Base-by-base conservation (phyloP, 2,797 vertebrate genomes). In the Anguilla pacifica region DNA sequence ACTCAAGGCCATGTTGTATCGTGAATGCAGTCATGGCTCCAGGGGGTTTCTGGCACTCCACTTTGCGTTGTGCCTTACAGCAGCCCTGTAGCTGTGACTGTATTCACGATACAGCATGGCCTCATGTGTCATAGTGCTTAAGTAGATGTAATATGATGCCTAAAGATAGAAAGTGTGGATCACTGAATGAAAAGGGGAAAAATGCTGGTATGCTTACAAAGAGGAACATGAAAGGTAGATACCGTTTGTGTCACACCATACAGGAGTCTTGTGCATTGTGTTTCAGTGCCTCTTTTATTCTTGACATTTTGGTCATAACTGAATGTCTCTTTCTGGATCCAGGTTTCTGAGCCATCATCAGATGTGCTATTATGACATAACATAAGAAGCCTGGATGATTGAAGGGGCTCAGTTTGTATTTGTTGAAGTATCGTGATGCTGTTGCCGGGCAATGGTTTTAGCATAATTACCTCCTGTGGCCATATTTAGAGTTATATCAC, bases 261-360 rank as follows among this genome's bases (percentile, higher is more conserved):
- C 35, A 31, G 2, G 70, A 55, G 39, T 83, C 22, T 59, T 79
- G 2, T 9, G 59, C 6, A 31, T 25, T 51, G 53, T 28, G 43
- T 11, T 35, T 87, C 49, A 25, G 70, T 84, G 46, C 70, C 28
- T 72, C 22, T 84, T 39, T 84, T 70, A 22, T 22, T 84, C 49
- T 84, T 84, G 67, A 22, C 35, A 72, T 87, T 74, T 84, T 28
- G 53, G 46, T 28, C 7, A 22, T 72, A 35, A 57, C 84, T 84
- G 57, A 87, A 87, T 72, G 35, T 2, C 22, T 84, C 53, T 43
- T 53, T 28, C 31, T 51, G 19, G 1, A 2, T 22, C 46, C 49
- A 51, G 81, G 39, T 84, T 39, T 51, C 28, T 82, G 61, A 28
- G 67, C 28, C 57, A 35, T 81, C 28, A 79, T 79, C 5, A 49